Conservation (phyloP, 2,888 invertebrate species). For the Sphaeridia pumilis region DNA sequence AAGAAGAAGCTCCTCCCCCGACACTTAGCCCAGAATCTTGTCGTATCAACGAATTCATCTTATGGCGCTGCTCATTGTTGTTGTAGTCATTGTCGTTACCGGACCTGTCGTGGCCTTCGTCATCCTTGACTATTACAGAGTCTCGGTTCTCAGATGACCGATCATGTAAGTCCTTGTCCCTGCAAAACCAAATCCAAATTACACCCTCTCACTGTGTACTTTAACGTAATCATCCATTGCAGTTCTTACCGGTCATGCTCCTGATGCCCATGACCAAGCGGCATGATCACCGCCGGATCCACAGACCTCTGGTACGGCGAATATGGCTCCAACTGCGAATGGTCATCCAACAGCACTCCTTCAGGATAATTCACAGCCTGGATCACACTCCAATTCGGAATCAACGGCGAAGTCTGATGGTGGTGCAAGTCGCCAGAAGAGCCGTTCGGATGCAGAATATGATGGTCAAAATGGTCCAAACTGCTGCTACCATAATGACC, state of each 20-base stretch:
- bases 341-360: background rate
- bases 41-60: constrained; percentile 14
- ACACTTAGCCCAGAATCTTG: constrained; percentile 29
- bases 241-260: background rate
- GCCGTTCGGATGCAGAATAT: background rate
- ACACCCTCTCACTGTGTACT: too few relatives aligned
- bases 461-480: constrained; percentile 3
- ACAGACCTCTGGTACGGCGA: constrained; percentile 9
- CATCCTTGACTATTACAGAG: constrained; percentile 35
- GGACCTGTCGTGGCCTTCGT: constrained; percentile 16
- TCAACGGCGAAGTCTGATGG: constrained; percentile 3
- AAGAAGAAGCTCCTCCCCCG: constrained; percentile 25
- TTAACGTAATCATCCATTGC: background rate
- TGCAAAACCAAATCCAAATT: too few relatives aligned
- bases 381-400: constrained; percentile 25
- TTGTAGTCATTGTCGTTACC: background rate
- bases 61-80: constrained; percentile 2
- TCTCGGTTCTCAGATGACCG: constrained; percentile 33
- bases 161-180: too few relatives aligned
- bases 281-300: constrained; percentile 9
- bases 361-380: constrained; percentile 18
- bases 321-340: constrained; percentile 2
- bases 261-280: constrained; percentile 4
- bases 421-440: constrained; percentile 1
- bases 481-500: too few relatives aligned